These are phyloP conservation scores for Abrostola tripartita DNA, from an alignment of 2,888 invertebrate genomes.

Conservation along the genomic window DNA sequence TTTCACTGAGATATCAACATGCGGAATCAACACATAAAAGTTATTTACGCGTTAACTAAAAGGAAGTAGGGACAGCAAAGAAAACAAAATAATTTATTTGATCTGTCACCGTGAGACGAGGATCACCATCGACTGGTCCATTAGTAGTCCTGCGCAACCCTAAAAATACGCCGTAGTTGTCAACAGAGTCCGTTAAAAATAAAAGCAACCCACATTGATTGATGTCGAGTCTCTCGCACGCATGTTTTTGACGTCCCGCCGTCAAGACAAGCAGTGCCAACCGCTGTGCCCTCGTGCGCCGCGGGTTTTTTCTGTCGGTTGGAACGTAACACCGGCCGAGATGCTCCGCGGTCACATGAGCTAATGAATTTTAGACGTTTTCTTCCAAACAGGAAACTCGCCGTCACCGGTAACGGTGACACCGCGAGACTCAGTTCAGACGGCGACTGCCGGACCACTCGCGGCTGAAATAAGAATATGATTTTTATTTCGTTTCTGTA, in stretches of 20 bases:
- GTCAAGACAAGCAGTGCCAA: conserved; percentile 80
- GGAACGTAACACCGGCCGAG: conserved; percentile 66
- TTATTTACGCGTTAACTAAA: conserved; percentile 10
- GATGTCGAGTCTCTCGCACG: conserved; percentile 81
- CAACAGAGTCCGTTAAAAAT: conserved; percentile 74
- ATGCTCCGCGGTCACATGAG: conserved; percentile 67
- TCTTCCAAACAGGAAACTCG: conserved; percentile 72
- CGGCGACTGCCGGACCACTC: conserved; percentile 47
- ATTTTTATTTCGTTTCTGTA: conserved; percentile 69
- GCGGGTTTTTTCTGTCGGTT: conserved; percentile 71
- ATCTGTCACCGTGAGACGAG: conserved; percentile 43
- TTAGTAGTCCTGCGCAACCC: conserved; percentile 56
- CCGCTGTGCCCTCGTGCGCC: conserved; percentile 66
- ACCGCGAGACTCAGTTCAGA: conserved; percentile 59
- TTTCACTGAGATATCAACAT: conserved; percentile 26
- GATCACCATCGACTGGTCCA: conserved; percentile 47
- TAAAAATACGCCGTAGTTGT: conserved; percentile 66
- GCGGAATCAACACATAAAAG: conserved; percentile 18
- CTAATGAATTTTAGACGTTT: conserved; percentile 72
- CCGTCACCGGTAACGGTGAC: conserved; percentile 64
- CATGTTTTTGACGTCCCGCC: conserved; percentile 80
- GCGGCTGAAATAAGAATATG: conserved; percentile 60
- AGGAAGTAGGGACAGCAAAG: conserved; percentile 8
- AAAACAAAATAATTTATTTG: conserved; percentile 34
- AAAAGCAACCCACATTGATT: conserved; percentile 81